Conservation (phyloP, 1,140 invertebrate genomes). For the Drosophila sechellia region DNA sequence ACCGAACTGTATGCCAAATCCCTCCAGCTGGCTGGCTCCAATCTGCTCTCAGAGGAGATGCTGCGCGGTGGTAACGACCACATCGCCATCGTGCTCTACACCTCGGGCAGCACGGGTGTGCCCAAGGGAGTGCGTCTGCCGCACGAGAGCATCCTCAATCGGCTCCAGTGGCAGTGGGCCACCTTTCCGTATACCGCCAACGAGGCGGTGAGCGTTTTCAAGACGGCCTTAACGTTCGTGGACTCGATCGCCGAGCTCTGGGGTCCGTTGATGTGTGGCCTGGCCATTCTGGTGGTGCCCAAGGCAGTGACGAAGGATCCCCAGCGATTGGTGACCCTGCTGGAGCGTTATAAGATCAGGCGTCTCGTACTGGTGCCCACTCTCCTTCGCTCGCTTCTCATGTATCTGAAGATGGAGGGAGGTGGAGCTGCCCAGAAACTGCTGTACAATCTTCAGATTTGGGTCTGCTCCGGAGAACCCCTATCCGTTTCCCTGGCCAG, state of each 20-base stretch:
- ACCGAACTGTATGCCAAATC: slow-evolving; percentile 73
- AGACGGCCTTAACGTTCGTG: slow-evolving; percentile 94
- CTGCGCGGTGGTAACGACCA: slow-evolving; percentile 84
- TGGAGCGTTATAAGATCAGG: slow-evolving; percentile 90
- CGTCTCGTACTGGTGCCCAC: slow-evolving; percentile 93
- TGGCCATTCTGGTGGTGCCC: slow-evolving; percentile 89
- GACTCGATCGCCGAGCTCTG: slow-evolving; percentile 95
- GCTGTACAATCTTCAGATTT: slow-evolving; percentile 88
- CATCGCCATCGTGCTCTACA: slow-evolving; percentile 93
- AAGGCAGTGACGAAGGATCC: slow-evolving; percentile 90
- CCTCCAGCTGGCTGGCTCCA: slow-evolving; percentile 51
- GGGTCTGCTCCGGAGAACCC: slow-evolving; percentile 94
- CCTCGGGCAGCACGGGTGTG: slow-evolving; percentile 96
- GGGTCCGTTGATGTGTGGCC: slow-evolving; percentile 90
- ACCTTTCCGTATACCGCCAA: slow-evolving; percentile 88
- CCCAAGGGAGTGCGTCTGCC: slow-evolving; percentile 95
- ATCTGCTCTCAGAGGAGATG: slow-evolving; percentile 67
- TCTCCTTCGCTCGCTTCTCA: slow-evolving; percentile 90
- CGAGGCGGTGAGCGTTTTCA: slow-evolving; percentile 91
- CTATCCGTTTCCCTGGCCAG: slow-evolving; percentile 88
- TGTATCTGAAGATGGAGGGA: slow-evolving; percentile 87
- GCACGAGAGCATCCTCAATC: slow-evolving; percentile 91
- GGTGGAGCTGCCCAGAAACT: slow-evolving; percentile 82
- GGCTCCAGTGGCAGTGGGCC: slow-evolving; percentile 93
- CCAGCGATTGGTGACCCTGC: slow-evolving; percentile 88